A percentile compares a stretch with the other conserved stretches of the same genome.
Evolutionary conservation across 2,888 invertebrate species (phyloP).

Genomic region (Prosapia bicincta): DNA sequence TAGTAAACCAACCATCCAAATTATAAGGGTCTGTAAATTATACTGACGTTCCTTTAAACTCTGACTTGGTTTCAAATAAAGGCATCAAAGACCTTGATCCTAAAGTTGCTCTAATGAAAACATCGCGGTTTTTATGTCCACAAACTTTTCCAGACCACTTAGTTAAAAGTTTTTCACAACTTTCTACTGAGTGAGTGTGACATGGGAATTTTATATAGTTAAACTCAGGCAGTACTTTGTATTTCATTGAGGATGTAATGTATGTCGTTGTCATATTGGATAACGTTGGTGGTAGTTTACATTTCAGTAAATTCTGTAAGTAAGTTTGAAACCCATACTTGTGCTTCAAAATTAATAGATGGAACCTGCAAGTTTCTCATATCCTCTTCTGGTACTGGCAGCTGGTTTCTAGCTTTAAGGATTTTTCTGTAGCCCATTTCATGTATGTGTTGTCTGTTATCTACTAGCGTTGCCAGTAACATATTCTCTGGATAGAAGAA

Average conservation of each 20-base stretch:
- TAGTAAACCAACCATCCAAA: no score
- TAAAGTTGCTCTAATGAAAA: conserved; percentile 1
- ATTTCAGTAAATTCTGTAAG: conserved; percentile 7
- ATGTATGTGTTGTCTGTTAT: no score
- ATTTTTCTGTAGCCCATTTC: no score
- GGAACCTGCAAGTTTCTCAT: neutral
- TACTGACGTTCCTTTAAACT: no score
- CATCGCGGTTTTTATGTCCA: neutral
- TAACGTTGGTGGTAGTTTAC: conserved; percentile 7
- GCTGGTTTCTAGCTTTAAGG: no score
- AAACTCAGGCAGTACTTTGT: no score
- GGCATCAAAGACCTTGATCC: no score
- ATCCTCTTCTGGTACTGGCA: neutral
- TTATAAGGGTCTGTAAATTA: no score
- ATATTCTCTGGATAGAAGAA: neutral
- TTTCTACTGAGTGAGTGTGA: no score
- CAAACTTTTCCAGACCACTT: neutral
- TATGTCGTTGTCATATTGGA: neutral
- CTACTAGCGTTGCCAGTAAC: no score
- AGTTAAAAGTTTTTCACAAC: neutral
- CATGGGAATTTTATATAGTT: no score
- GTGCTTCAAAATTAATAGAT: conserved; percentile 8
- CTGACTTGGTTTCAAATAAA: no score
- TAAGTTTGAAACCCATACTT: conserved; percentile 8
- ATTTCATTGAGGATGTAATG: conserved; percentile 11